A percentile compares a stretch with the other conserved stretches of the same genome.
Conservation (phyloP, 1,140 invertebrate species). For the Phortica variegata region DNA sequence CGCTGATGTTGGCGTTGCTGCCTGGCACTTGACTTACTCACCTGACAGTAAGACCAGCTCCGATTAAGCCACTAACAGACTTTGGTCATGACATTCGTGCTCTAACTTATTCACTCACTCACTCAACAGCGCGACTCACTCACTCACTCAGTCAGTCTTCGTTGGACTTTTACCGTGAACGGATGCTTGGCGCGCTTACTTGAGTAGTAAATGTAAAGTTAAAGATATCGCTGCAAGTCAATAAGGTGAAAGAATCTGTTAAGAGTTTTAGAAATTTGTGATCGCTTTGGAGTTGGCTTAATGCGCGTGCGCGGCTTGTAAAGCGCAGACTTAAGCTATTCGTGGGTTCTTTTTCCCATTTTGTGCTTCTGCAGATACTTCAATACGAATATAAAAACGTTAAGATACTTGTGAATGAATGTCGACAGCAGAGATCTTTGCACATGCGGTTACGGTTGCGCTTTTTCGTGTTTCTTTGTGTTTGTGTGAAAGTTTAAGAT, state of each 20-base stretch:
- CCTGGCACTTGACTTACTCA: no score
- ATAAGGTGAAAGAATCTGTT: slow-evolving; percentile 16
- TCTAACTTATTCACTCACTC: slow-evolving; percentile 2
- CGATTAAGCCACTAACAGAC: no score
- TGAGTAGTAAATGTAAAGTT: slow-evolving; percentile 1
- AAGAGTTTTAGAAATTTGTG: not conserved
- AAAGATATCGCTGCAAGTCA: no score
- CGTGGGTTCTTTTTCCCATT: slow-evolving; percentile 24
- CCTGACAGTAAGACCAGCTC: no score
- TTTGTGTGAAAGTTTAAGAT: slow-evolving; percentile 5
- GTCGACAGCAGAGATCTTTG: no score
- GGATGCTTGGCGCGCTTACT: slow-evolving; percentile 24
- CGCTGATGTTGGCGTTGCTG: no score
- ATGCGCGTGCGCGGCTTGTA: not conserved
- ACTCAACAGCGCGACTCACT: not conserved
- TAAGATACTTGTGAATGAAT: slow-evolving; percentile 21
- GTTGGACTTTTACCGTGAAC: slow-evolving; percentile 42
- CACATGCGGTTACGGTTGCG: no score
- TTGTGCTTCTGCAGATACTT: no score
- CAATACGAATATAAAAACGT: slow-evolving; percentile 8
- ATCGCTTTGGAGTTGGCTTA: not conserved
- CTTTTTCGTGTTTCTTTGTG: no score
- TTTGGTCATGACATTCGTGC: slow-evolving; percentile 6
- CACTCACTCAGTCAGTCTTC: slow-evolving; percentile 47
- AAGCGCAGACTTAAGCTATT: not conserved